A percentile compares a stretch with the other conserved stretches of the same genome.
These are phyloP conservation scores for Malacosoma neustria DNA, from an alignment of 2,888 invertebrate genomes.

Conservation along the genomic window DNA sequence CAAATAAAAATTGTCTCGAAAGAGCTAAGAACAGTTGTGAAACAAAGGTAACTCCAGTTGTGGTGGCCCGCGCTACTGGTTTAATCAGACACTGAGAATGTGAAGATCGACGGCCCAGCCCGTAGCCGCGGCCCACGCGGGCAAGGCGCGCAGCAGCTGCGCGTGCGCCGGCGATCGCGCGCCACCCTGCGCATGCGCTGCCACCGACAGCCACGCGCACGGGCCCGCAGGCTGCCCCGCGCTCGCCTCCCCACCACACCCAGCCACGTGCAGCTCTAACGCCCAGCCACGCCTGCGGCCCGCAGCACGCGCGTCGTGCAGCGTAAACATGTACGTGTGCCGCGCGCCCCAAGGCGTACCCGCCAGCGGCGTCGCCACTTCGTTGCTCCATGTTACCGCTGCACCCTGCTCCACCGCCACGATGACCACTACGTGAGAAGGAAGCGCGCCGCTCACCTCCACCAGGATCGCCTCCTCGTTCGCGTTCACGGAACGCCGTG, in stretches of 20 bases:
- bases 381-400: conserved; percentile 64
- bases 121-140: conserved; percentile 78
- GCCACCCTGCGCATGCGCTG: conserved; percentile 74
- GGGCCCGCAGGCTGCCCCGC: conserved; percentile 6
- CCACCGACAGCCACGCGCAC: conserved; percentile 58
- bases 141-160: conserved; percentile 74
- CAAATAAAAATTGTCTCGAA: too few species aligned
- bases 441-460: conserved; percentile 12
- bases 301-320: conserved; percentile 24
- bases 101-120: conserved; percentile 83
- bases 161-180: conserved; percentile 66
- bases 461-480: conserved; percentile 6
- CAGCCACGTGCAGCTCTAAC: conserved; percentile 13
- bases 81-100: conserved; percentile 61
- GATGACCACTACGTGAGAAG: conserved; percentile 29
- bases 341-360: conserved; percentile 59
- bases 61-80: too few species aligned
- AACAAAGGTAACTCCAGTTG: too few species aligned
- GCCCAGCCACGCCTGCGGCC: conserved; percentile 9
- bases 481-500: conserved; percentile 5
- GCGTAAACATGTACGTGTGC: conserved; percentile 40
- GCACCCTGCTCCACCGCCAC: conserved; percentile 20
- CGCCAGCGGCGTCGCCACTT: conserved; percentile 59
- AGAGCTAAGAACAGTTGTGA: too few species aligned
- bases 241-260: conserved; percentile 2